These are phyloP conservation scores for Mesembrinibis cayennensis DNA, from an alignment of 2,113 vertebrate genomes.

Conservation along the genomic window DNA sequence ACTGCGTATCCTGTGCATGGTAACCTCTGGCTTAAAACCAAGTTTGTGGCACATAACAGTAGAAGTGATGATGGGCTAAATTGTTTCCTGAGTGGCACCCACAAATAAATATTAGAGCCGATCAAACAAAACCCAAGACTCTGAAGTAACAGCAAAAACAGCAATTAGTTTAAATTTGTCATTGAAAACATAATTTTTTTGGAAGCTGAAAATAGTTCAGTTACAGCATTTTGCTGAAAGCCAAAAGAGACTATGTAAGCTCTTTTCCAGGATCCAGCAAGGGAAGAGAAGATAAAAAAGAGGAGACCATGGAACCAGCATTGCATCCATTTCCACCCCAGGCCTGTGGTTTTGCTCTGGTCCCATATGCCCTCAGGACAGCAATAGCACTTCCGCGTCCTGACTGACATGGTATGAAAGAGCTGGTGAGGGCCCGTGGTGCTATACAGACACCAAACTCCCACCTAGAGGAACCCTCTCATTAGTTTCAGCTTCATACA, in stretches of 20 bases:
- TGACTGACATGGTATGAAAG: background rate
- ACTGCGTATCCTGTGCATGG: background rate
- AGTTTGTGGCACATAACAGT: background rate
- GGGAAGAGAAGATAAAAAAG: background rate
- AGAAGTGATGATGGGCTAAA: slow-evolving; percentile 6
- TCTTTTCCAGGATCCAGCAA: background rate
- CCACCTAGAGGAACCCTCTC: background rate
- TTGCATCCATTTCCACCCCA: background rate
- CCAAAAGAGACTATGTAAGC: background rate
- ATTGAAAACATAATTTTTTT: slow-evolving; percentile 13
- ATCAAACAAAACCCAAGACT: background rate
- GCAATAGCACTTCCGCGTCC: fast-evolving
- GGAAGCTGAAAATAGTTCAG: slow-evolving; percentile 10
- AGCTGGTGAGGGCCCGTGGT: background rate
- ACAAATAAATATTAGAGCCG: slow-evolving; percentile 30
- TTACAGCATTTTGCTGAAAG: background rate
- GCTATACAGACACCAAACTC: background rate
- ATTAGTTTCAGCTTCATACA: background rate
- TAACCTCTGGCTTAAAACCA: slow-evolving; percentile 2
- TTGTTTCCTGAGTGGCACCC: slow-evolving; percentile 2
- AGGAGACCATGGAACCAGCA: background rate
- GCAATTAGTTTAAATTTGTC: slow-evolving; percentile 28
- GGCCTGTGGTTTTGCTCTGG: background rate
- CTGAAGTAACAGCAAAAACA: slow-evolving; percentile 22
- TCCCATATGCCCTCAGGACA: background rate